Base-by-base conservation (phyloP, 1,140 invertebrate genomes). In the Thaumetopoea pityocampa region DNA sequence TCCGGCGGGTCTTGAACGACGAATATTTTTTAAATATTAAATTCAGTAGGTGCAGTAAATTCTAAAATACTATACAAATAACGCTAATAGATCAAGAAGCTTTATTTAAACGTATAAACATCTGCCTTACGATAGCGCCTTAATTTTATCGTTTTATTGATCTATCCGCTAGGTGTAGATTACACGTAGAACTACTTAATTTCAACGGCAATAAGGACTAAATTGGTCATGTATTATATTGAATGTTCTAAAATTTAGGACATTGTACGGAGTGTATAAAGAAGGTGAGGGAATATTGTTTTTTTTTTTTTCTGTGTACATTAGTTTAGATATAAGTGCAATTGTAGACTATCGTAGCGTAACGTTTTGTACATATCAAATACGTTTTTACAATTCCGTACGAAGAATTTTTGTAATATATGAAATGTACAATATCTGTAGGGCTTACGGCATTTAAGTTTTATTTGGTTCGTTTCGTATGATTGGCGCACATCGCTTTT, bases 311-410 rank as follows among this genome's bases (percentile, higher is more conserved):
- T 58, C 17, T 30, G 42, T 74, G 66, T 77, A 74, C 26, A 57
- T 56, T 72, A 66, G 58, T 17, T 9, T 76, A 65, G 44, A 8
- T 16, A 10, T 70, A 76, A 65, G 52, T 29, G 34, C 64, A 67
- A 49, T 44, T 47, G 28, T 59, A 51, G 57, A 59, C 33, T 50
- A 57, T 54, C 49, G 41, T 54, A 57, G 51, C 48, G 45, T 59
- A 60, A 60, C 51, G 43, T 66, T 59, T 59, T 81, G 73, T 78
- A 81, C 77, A 81, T 81, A 81, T 78, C 77, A 81, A n/a, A 60
- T 45, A 59, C 27, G 52, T 62, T 78, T 74, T 76, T 73, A 67
- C 30, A 45, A 48, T 52, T 44, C 24, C 35, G 53, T 53, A 37
- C 22, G 18, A 35, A 38, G 57, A 47, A 57, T 27, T 65, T 67